Conservation (phyloP, 2,113 vertebrate species). For the Serilophus lunatus region DNA sequence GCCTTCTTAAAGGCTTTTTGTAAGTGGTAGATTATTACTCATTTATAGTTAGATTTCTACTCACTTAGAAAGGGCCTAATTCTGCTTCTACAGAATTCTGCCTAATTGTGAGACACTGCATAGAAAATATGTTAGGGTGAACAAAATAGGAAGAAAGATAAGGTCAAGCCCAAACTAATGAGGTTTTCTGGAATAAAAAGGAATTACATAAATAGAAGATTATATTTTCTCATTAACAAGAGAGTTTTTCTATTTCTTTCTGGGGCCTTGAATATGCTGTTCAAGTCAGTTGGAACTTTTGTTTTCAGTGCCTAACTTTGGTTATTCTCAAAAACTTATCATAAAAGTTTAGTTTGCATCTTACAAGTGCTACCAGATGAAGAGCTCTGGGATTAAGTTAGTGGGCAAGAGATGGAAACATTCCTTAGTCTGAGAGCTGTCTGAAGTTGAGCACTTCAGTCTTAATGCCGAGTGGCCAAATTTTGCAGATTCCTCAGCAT, state of each 20-base stretch:
- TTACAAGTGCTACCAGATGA: background rate
- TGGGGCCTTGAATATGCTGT: background rate
- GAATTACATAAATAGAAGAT: conserved; percentile 24
- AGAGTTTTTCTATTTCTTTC: background rate
- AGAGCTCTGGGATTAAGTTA: background rate
- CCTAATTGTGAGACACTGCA: background rate
- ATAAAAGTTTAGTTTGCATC: background rate
- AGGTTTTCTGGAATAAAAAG: background rate
- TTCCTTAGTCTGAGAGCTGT: background rate
- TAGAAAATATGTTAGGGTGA: background rate
- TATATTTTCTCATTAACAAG: conserved; percentile 13
- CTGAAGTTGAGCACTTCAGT: background rate
- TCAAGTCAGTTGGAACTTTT: background rate
- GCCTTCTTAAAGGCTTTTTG: background rate
- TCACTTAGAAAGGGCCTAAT: background rate
- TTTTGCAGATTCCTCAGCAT: background rate
- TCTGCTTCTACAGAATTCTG: background rate
- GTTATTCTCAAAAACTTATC: background rate
- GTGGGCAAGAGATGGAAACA: background rate
- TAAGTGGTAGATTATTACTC: background rate
- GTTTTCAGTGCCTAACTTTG: background rate
- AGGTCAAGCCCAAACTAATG: conserved; percentile 15
- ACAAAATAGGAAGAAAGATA: background rate
- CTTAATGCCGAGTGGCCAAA: background rate
- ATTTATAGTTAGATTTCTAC: background rate